phyloP scores from a whole-genome alignment of 2,888 invertebrate genomes.

The Meta bourneti region DNA sequence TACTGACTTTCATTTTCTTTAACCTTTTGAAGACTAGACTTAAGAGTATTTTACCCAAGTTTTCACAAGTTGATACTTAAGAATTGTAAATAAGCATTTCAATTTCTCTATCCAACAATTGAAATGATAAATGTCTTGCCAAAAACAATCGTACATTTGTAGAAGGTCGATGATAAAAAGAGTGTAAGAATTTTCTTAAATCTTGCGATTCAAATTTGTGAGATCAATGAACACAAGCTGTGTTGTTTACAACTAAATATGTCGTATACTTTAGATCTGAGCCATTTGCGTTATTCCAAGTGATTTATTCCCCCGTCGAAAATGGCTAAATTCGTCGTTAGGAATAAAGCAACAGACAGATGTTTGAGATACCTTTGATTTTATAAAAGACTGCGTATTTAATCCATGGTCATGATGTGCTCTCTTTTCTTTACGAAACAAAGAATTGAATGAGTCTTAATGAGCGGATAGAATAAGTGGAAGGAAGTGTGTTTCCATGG shows the following conservation, averaged over 20 bases:
- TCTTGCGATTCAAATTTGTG: background rate
- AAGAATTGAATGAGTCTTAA: background rate
- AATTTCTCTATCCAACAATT: background rate
- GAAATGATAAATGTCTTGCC: background rate
- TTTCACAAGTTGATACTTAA: too few relatives aligned
- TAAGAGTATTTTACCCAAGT: too few relatives aligned
- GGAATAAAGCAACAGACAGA: conserved; percentile 19
- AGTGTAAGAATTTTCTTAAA: too few relatives aligned
- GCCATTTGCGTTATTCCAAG: background rate
- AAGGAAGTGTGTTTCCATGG: background rate
- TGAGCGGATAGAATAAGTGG: background rate
- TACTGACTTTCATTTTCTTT: too few relatives aligned
- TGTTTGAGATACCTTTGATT: conserved; percentile 29
- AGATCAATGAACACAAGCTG: background rate
- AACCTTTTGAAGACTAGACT: too few relatives aligned
- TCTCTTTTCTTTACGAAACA: background rate
- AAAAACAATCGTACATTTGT: background rate
- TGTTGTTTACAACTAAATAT: background rate
- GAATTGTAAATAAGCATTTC: too few relatives aligned
- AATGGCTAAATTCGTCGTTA: background rate
- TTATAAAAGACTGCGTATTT: background rate
- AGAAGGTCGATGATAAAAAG: background rate
- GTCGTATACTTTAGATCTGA: background rate
- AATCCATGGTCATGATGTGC: background rate
- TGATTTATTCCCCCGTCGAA: background rate